Base-by-base conservation (phyloP, 1,140 invertebrate species). In the Phenacoccus solenopsis region DNA sequence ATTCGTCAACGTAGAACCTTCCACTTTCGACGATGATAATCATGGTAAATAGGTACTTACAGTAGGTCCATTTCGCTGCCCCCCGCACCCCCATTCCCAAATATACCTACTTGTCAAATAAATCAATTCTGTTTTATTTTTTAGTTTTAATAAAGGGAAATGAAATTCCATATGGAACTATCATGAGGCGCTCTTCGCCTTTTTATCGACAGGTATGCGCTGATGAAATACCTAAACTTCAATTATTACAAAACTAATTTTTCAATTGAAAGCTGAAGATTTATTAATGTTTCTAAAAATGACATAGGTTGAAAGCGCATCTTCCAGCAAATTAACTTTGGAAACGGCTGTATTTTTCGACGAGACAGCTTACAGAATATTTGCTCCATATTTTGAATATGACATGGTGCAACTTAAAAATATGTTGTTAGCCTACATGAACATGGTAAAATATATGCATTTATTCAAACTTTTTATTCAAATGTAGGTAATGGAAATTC, bases 321-420 rank as follows among this genome's bases (percentile, higher is more conserved):
- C 38, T 10, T 16, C 13, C 20, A n/a, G 20, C 16, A 49, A 49
- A 49, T 49, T 49, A n/a, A 49, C 38, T 16, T 38, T 88, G 27
- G 87, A 90, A 75, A 74, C 88, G 24, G 87, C 86, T 0, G 75
- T 90, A n/a, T 90, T 90, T 76, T 84, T 90, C 69, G 89, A 90
- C 73, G 84, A 87, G 75, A 81, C 86, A 2, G 88, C 81, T 0
- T 89, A 89, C 73, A 84, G 83, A 74, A 81, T 85, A 1, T 89
- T 90, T 75, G 78, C 84, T n/a, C 86, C 87, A 1, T 86, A 83
- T 74, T 82, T 89, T 28, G 80, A 84, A 64, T 81, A 83, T 69
- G 82, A 87, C 74, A 86, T 88, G 38, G 78, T 78, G 22, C 83
- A 86, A 73, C 76, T 90, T 4, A 80, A 84, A 24, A 85, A 90